Evolutionary conservation across 1,140 invertebrate genomes (phyloP).

Genomic region (Brachionus plicatilis): DNA sequence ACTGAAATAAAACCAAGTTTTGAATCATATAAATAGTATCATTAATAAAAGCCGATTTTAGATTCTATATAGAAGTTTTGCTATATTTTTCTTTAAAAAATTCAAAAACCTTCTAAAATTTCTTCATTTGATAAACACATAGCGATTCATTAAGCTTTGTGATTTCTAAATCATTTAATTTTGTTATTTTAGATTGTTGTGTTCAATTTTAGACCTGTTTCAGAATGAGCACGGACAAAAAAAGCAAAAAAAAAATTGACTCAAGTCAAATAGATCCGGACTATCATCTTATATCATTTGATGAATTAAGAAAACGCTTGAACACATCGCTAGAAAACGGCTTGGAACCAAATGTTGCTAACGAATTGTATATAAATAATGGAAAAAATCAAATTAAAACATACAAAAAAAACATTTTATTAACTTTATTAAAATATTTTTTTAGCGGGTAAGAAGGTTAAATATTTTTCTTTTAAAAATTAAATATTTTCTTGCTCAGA

Average conservation of each 20-base stretch:
- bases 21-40: neutral
- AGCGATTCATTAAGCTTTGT: neutral
- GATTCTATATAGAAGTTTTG: neutral
- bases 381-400: constrained; percentile 10
- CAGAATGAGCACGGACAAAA: neutral
- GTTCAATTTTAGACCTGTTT: neutral
- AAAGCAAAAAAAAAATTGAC: neutral
- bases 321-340: constrained; percentile 10
- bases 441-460: neutral
- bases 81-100: neutral
- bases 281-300: neutral
- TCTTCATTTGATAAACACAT: neutral
- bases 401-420: neutral
- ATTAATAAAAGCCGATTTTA: neutral
- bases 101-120: neutral
- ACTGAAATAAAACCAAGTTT: neutral
- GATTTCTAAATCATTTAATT: neutral
- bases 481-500: neutral
- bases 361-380: neutral
- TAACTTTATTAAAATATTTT: neutral
- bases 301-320: neutral
- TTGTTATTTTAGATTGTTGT: neutral
- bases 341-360: neutral
- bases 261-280: neutral
- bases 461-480: neutral